Conservation (phyloP, 2,113 vertebrate genomes). For the Pelmatolapia mariae region DNA sequence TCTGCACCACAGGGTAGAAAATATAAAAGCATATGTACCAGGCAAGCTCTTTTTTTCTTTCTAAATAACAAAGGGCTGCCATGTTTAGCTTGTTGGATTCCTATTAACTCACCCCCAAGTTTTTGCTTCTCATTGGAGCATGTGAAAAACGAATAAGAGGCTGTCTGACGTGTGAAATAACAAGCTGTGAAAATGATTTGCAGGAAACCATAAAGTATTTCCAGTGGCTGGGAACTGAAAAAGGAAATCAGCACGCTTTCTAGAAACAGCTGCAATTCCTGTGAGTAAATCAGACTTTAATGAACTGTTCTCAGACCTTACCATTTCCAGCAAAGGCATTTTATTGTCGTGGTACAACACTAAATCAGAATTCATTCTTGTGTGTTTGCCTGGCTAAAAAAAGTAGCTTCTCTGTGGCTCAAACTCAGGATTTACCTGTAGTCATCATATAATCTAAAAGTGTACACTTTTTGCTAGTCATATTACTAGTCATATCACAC, state of each 20-base stretch:
- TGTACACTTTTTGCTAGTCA: neutral
- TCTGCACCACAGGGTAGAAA: neutral
- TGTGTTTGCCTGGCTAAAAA: neutral
- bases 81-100: neutral
- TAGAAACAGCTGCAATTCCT: neutral
- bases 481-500: neutral
- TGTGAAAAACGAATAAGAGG: neutral
- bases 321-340: neutral
- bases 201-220: neutral
- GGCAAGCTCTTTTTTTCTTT: neutral
- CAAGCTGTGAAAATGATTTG: constrained; percentile 4
- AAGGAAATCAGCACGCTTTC: neutral
- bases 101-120: neutral
- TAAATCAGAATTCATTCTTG: neutral
- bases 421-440: neutral
- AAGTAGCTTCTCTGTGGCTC: neutral
- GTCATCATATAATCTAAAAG: neutral
- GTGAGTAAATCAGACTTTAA: neutral
- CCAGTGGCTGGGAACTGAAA: neutral
- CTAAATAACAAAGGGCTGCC: neutral
- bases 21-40: neutral
- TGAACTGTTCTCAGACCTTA: neutral
- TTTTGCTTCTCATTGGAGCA: neutral
- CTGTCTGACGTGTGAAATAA: constrained; percentile 8
- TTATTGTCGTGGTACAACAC: neutral